Base-by-base conservation (phyloP, 2,113 vertebrate genomes). In the Scomber scombrus region DNA sequence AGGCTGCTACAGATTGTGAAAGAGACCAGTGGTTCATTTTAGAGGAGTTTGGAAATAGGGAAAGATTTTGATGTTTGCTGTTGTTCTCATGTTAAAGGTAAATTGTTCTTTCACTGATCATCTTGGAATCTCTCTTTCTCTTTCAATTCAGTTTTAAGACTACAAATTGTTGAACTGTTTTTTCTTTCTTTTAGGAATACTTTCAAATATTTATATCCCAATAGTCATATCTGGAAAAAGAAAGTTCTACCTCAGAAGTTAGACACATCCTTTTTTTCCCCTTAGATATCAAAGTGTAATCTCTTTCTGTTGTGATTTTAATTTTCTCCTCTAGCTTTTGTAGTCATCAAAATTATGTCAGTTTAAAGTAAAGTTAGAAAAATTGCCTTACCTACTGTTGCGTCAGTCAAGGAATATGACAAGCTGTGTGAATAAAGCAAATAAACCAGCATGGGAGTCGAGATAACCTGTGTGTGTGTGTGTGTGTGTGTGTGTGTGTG, bases 351-450 rank as follows among this genome's bases (percentile, higher is more conserved):
- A 12, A 56, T 47, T 10, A 0, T 47, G 64, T n/a, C 0, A 3
- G 0, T 64, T 71, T 21, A 29, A 56, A 69, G 49, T 46, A 76
- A 62, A 60, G 64, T 52, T 68, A 8, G 29, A 56, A 68, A 68
- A 55, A 69, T 7, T 61, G 58, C 12, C 54, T 71, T 19, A 18
- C 21, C 2, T 8, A 34, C 68, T 68, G 71, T 82, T 86, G 70
- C 69, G 3, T 78, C 84, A 86, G 65, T 80, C 54, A 23, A 63
- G 23, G 71, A 56, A 47, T 15, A 77, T 23, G 45, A 9, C 71
- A 65, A 61, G 0, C 50, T 60, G 57, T 57, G 69, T 72, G 83
- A 88, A 75, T 61, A 71, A 63, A 85, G 81, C 80, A 85, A 73
- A 79, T 67, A 84, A 70, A 70, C 19, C 61, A 54, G 66, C 75